These are phyloP conservation scores for Tethya wilhelma DNA, from an alignment of 37 sponge, comb jelly and placozoan genomes.

Conservation along the genomic window DNA sequence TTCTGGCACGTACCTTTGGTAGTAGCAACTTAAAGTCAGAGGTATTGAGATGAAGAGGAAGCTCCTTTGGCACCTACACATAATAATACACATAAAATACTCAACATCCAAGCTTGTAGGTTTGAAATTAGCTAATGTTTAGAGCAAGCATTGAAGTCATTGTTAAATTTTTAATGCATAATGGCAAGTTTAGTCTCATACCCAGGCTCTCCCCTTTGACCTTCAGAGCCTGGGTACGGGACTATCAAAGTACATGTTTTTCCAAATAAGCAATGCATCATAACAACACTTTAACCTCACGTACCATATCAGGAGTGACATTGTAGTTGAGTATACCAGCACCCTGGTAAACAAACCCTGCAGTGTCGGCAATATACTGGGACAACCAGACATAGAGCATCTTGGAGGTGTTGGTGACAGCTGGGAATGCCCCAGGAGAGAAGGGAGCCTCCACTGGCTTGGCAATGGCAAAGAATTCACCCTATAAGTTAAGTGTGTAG, in stretches of 20 bases:
- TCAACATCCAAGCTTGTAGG: too few relatives aligned
- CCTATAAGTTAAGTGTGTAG: constrained; percentile 43
- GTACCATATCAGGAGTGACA: constrained; percentile 55
- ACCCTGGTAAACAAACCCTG: constrained; percentile 80
- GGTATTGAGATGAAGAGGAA: constrained; percentile 58
- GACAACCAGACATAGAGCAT: constrained; percentile 93
- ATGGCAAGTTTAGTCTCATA: too few relatives aligned
- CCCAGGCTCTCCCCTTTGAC: too few relatives aligned
- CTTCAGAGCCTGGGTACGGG: too few relatives aligned
- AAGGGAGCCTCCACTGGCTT: constrained; percentile 78
- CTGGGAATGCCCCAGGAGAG: constrained; percentile 74
- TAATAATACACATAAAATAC: too few relatives aligned
- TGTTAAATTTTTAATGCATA: too few relatives aligned
- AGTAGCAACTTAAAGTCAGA: constrained; percentile 38
- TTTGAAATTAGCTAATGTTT: too few relatives aligned
- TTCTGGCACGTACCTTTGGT: constrained; percentile 47
- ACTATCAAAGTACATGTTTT: too few relatives aligned
- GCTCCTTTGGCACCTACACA: background rate
- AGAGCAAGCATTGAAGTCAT: too few relatives aligned
- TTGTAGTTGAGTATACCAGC: constrained; percentile 67
- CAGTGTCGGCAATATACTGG: constrained; percentile 83
- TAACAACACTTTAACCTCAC: constrained; percentile 1
- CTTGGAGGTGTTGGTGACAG: constrained; percentile 24
- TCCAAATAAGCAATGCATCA: too few relatives aligned
- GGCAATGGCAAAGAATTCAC: constrained; percentile 70